Base-by-base conservation (phyloP, 2,797 vertebrate genomes). In the Ctenochaetus hawaiiensis region DNA sequence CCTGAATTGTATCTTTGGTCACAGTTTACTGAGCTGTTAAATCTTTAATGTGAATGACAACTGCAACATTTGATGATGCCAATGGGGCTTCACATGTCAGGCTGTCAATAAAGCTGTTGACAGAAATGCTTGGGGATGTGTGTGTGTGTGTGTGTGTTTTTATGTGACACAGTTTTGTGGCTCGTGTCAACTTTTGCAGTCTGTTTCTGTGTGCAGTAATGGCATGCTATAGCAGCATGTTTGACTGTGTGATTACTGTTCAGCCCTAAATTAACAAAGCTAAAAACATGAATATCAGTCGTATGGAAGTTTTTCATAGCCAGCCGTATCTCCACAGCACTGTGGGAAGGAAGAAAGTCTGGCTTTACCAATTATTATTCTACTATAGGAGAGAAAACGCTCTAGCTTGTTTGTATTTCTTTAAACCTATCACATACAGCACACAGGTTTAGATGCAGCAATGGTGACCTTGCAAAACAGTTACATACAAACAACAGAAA, bases 41-140 rank as follows among this genome's bases (percentile, higher is more conserved):
- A 86, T 91, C 77, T 85, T 91, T 83, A 88, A 87, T 88, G 82
- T 86, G 78, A 78, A 75, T 84, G 89, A 90, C 80, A 84, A 68
- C 71, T 66, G 80, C 83, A 82, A 53, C 73, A 59, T 82, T 63
- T 71, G 71, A 78, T 57, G 79, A 72, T 75, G 83, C 80, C 84
- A 66, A 39, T 74, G 82, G 70, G 75, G 75, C 84, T 20, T 87
- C 72, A 9, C 61, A 75, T 77, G 59, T 44, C 52, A 64, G 60
- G 51, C 72, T 82, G 84, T 85, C 84, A 81, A 72, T 89, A 75
- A 82, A 44, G 64, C 48, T 68, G 82, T 70, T 59, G 75, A 84
- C 75, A 80, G 47, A 70, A 58, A 56, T 1, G 2, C 60, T 65
- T 11, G 5, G 66, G 59, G 63, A 72, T 45, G 4, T 5, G 10